These are phyloP conservation scores for Pristionchus arcanus DNA, from an alignment of 2,888 invertebrate genomes.

Conservation along the genomic window DNA sequence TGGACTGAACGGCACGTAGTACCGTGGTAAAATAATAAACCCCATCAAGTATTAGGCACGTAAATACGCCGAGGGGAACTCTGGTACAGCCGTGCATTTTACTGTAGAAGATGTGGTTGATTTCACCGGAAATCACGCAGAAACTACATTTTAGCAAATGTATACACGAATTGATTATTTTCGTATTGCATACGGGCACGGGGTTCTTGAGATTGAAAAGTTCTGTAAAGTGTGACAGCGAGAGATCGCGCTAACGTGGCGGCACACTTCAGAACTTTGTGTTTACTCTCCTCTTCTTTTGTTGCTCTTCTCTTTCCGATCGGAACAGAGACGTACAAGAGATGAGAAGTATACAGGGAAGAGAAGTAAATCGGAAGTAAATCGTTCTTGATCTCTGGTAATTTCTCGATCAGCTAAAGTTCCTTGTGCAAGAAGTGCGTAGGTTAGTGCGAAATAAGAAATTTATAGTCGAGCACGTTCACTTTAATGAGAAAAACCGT, in stretches of 20 bases:
- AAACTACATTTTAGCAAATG: background rate
- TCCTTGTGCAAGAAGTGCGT: background rate
- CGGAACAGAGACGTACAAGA: background rate
- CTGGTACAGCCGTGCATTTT: no score
- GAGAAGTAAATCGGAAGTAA: background rate
- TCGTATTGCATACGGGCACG: background rate
- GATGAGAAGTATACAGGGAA: slow-evolving; percentile 7
- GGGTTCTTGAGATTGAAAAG: background rate
- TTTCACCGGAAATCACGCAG: background rate
- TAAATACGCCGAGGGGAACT: background rate
- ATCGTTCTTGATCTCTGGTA: background rate
- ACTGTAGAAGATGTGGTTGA: no score
- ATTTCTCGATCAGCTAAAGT: no score
- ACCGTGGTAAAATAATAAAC: background rate
- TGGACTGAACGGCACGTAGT: background rate
- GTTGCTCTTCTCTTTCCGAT: background rate
- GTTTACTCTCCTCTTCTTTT: slow-evolving; percentile 12
- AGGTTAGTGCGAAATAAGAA: background rate
- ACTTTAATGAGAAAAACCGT: background rate
- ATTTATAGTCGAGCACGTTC: background rate
- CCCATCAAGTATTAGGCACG: background rate
- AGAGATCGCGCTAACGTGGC: background rate
- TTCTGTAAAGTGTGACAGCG: background rate
- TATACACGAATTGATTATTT: background rate
- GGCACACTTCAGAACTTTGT: background rate